phyloP scores from a whole-genome alignment of 2,113 vertebrate species.

The Atherinomorus stipes region DNA sequence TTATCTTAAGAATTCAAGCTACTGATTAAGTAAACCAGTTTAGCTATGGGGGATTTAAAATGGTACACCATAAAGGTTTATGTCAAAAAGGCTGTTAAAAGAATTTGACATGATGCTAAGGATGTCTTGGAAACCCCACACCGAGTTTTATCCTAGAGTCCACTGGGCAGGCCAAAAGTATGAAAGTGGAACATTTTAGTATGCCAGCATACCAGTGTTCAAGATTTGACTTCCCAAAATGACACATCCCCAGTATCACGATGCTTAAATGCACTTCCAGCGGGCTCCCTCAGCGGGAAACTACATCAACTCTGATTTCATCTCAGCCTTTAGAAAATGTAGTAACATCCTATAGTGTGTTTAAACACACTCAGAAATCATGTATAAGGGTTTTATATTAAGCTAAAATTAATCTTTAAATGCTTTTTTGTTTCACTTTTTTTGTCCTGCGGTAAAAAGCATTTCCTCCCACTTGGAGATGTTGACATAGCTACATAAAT shows the following conservation, averaged over 20 bases:
- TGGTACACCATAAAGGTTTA: no score
- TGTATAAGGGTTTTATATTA: neutral
- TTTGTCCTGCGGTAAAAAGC: conserved; percentile 15
- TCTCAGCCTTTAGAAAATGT: neutral
- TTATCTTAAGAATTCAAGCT: neutral
- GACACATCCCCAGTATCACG: neutral
- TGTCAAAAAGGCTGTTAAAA: no score
- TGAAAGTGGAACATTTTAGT: neutral
- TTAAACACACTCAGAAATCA: conserved; percentile 12
- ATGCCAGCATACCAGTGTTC: neutral
- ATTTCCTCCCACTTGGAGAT: neutral
- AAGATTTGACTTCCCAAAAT: neutral
- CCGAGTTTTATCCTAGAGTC: neutral
- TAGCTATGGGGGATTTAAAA: no score
- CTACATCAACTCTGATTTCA: conserved; percentile 5
- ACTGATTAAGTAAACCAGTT: neutral
- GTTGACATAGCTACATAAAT: conserved; percentile 36
- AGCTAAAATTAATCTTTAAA: neutral
- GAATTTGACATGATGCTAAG: neutral
- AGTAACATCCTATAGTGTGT: neutral
- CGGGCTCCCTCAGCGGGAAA: neutral
- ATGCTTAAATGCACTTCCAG: conserved; percentile 35
- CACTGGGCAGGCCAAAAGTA: neutral
- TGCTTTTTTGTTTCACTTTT: neutral
- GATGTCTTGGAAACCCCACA: neutral